Evolutionary conservation across 2,113 vertebrate species (phyloP), one percentile per base, ranked within the genome.

Genomic region (Larimichthys polyactis): DNA sequence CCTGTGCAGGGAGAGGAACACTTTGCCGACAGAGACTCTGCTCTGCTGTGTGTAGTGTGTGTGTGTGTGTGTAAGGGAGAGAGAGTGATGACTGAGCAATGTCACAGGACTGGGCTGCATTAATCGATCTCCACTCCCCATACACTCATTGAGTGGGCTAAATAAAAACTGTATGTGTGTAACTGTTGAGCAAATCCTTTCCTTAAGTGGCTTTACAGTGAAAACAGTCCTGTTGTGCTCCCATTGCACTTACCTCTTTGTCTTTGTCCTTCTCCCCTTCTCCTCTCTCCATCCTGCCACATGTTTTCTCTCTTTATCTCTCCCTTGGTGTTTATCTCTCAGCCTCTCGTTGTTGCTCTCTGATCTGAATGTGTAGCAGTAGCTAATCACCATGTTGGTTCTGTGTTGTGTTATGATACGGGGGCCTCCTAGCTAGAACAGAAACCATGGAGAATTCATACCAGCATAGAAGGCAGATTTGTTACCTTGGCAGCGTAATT

Each of bases 51-150:
- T 73, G 62, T 63, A 49, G 29, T 29, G 29, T 27, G 27, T 27
- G 27, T 29, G 29, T 29, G 29, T 29, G 29, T 29, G 29, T 29
- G n/a, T 71, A 36, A 40, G 74, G 6, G 32, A 27, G 43, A 55
- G 24, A 73, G 87, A 80, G 64, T 87, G 86, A 86, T 90, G 87
- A 87, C 81, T 75, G 84, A 63, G 63, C 81, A 72, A 11, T 87
- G 83, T 82, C 83, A 75, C 29, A 36, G 74, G 64, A 46, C 32
- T 9, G 44, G 74, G 81, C 84, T 70, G 76, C 79, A 81, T 69
- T 90, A 89, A 93, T 92, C 70, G 79, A 92, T 90, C 76, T 79
- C 44, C 11, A 0, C 67, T 87, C 84, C 85, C 74, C 72, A 24
- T 32, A 57, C 80, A 7, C 80, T 75, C 73, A 49, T 87, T 82